Evolutionary conservation across 1,140 invertebrate species (phyloP).

Genomic region (Bombus difficillimus): DNA sequence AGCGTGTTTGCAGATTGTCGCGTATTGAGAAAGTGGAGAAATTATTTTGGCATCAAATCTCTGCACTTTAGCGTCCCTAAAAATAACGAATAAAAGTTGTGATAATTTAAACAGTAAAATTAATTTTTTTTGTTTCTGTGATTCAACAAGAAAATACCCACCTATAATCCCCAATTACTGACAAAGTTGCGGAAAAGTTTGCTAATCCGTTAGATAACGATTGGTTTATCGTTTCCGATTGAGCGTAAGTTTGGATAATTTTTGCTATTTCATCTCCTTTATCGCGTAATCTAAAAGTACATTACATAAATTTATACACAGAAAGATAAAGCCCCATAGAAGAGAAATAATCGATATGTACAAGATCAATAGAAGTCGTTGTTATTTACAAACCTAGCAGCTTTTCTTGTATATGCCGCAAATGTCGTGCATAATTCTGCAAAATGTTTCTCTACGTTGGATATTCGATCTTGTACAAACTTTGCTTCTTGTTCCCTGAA

Average conservation of each 20-base stretch:
- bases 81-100: not conserved
- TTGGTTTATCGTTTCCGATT: slow-evolving; percentile 88
- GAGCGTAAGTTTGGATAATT: slow-evolving; percentile 85
- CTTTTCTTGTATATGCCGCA: slow-evolving; percentile 87
- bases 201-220: slow-evolving; percentile 85
- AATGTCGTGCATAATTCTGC: slow-evolving; percentile 87
- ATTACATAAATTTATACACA: not conserved
- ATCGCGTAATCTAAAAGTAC: slow-evolving; percentile 84
- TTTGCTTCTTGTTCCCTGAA: slow-evolving; percentile 86
- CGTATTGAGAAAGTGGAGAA: slow-evolving; percentile 87
- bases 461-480: slow-evolving; percentile 89
- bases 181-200: slow-evolving; percentile 86
- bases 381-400: slow-evolving; percentile 84
- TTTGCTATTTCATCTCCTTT: slow-evolving; percentile 88
- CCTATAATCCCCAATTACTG: slow-evolving; percentile 88
- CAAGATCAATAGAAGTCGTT: not conserved
- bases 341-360: slow-evolving; percentile 54
- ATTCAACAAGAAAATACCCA: slow-evolving; percentile 38
- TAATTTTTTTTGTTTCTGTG: not conserved
- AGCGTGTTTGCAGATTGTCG: slow-evolving; percentile 88
- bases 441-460: slow-evolving; percentile 87
- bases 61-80: slow-evolving; percentile 86
- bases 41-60: slow-evolving; percentile 87
- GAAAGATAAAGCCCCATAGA: not conserved
- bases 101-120: not conserved